Evolutionary conservation across 2,113 vertebrate species (phyloP).

Genomic region (Pandion haliaetus): DNA sequence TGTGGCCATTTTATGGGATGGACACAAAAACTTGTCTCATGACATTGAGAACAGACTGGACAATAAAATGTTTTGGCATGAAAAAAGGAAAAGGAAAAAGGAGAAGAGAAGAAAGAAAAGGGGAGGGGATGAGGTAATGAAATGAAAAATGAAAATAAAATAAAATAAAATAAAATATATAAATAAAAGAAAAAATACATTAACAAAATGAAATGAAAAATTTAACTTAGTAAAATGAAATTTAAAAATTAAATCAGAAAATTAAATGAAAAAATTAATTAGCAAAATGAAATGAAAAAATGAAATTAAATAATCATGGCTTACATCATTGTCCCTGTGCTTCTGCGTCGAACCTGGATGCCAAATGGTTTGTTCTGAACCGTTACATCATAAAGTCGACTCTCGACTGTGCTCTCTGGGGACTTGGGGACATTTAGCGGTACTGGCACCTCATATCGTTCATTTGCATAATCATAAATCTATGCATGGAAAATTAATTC

Average conservation of each 20-base stretch:
- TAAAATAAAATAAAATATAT: neutral
- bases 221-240: too few relatives aligned
- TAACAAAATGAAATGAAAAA: neutral
- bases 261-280: neutral
- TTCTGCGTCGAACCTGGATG: conserved; percentile 80
- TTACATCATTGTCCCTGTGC: conserved; percentile 82
- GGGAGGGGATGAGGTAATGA: neutral
- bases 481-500: neutral
- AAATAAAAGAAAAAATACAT: neutral
- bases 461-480: conserved; percentile 80
- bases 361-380: conserved; percentile 80
- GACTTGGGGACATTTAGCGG: conserved; percentile 70
- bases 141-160: neutral
- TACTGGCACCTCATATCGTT: conserved; percentile 87
- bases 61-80: too few relatives aligned
- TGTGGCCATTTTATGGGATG: neutral
- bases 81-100: neutral
- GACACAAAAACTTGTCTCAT: neutral
- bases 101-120: neutral
- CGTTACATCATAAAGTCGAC: conserved; percentile 78
- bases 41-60: neutral
- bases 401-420: conserved; percentile 62
- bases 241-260: neutral
- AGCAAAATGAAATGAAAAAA: neutral
- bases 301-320: neutral